A percentile compares a stretch with the other conserved stretches of the same genome.
Evolutionary conservation across 2,888 invertebrate genomes (phyloP).

Genomic region (Xanthorhoe spadicearia): DNA sequence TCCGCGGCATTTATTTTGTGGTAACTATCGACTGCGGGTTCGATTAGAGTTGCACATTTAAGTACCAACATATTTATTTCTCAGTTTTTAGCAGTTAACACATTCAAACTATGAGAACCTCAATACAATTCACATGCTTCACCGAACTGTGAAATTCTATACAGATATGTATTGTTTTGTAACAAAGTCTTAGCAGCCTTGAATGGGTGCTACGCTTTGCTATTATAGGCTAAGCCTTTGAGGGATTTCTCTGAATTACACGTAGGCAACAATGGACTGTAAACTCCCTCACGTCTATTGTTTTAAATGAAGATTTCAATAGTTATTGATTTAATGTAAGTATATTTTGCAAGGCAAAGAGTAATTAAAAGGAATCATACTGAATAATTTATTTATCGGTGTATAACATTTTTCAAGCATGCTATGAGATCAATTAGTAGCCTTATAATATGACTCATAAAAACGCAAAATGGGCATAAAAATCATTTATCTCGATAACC

Average conservation of each 20-base stretch:
- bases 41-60: no score
- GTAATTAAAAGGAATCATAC: neutral
- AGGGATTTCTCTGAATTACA: constrained; percentile 42
- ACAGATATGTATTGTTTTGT: constrained; percentile 27
- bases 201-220: constrained; percentile 31
- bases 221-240: constrained; percentile 39
- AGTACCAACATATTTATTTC: no score
- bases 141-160: constrained; percentile 10
- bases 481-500: no score
- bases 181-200: constrained; percentile 31
- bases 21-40: no score
- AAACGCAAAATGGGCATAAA: no score
- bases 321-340: constrained; percentile 18
- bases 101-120: neutral
- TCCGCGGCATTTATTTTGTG: no score
- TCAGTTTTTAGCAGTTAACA: neutral
- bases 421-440: no score
- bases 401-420: neutral
- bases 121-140: constrained; percentile 41
- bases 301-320: constrained; percentile 21
- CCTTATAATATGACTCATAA: no score
- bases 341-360: neutral
- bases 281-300: constrained; percentile 30
- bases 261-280: constrained; percentile 41
- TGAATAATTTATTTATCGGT: neutral